Evolutionary conservation across 2,888 invertebrate species (phyloP).

Genomic region (Nesidiocoris tenuis): DNA sequence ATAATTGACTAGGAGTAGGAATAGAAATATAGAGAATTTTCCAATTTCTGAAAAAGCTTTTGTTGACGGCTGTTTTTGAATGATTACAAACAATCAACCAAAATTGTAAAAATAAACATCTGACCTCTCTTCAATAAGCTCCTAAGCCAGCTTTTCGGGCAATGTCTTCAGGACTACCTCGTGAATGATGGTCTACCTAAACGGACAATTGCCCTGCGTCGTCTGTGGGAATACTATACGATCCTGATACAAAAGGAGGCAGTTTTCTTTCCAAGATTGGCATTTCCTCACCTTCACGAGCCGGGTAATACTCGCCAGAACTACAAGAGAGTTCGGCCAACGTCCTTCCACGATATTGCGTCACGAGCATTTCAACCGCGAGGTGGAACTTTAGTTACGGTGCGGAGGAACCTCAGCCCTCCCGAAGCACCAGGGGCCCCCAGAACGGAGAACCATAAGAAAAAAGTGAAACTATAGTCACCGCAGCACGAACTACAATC

Average conservation of each 20-base stretch:
- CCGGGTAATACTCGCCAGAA: background rate
- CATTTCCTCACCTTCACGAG: background rate
- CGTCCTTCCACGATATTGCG: constrained; percentile 7
- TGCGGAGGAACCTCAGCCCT: background rate
- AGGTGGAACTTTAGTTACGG: constrained; percentile 9
- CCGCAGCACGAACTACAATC: background rate
- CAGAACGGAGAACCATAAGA: background rate
- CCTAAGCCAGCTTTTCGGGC: too few species aligned
- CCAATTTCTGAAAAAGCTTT: too few species aligned
- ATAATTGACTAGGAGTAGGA: too few species aligned
- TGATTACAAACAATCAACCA: too few species aligned
- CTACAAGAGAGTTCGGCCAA: background rate
- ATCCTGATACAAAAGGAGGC: background rate
- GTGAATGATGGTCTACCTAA: too few species aligned
- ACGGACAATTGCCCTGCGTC: too few species aligned
- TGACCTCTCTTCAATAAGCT: too few species aligned
- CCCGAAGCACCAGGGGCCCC: background rate
- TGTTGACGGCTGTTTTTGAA: too few species aligned
- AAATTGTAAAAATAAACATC: too few species aligned
- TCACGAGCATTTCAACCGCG: constrained; percentile 10
- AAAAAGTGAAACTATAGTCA: constrained; percentile 7
- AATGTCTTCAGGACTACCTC: too few species aligned
- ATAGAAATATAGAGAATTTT: too few species aligned
- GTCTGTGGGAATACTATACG: too few species aligned
- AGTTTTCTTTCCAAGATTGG: background rate